Evolutionary conservation across 2,888 invertebrate species (phyloP).

Genomic region (Bombyx huttoni): DNA sequence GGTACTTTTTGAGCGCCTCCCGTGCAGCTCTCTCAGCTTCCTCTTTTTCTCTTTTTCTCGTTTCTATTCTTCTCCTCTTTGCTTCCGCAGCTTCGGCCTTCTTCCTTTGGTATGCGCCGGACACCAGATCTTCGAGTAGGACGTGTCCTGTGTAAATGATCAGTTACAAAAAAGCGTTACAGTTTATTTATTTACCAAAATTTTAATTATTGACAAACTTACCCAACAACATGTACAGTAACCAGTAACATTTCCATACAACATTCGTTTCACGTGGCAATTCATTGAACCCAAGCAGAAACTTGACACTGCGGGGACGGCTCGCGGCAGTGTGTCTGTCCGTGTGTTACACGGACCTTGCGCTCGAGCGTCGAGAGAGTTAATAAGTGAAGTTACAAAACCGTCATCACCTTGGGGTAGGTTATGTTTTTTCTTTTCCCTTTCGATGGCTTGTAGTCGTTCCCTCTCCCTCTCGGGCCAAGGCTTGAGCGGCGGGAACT

Average conservation of each 20-base stretch:
- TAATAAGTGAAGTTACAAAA: no score
- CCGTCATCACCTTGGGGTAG: slow-evolving; percentile 39
- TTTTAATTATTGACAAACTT: no score
- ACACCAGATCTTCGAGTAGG: slow-evolving; percentile 68
- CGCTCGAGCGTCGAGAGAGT: no score
- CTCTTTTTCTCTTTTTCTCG: slow-evolving; percentile 34
- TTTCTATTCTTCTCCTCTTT: slow-evolving; percentile 37
- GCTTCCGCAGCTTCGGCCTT: slow-evolving; percentile 49
- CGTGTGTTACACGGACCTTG: no score
- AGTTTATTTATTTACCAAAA: not conserved
- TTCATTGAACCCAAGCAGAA: no score
- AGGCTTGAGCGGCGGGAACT: slow-evolving; percentile 70
- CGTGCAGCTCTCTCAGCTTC: slow-evolving; percentile 41
- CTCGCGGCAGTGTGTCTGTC: no score
- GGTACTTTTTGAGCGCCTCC: slow-evolving; percentile 41
- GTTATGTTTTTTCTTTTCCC: slow-evolving; percentile 37
- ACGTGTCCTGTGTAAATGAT: slow-evolving; percentile 47
- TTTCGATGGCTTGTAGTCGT: slow-evolving; percentile 28
- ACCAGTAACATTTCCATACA: no score
- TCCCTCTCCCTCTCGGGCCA: slow-evolving; percentile 55
- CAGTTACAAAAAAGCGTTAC: not conserved
- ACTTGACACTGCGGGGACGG: no score
- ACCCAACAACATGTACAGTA: no score
- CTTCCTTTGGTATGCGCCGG: slow-evolving; percentile 64
- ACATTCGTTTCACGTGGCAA: no score